Percentiles rank a stretch among this genome's conserved stretches.
phyloP scores from a whole-genome alignment of 2,888 invertebrate genomes.

The Monochamus alternatus region DNA sequence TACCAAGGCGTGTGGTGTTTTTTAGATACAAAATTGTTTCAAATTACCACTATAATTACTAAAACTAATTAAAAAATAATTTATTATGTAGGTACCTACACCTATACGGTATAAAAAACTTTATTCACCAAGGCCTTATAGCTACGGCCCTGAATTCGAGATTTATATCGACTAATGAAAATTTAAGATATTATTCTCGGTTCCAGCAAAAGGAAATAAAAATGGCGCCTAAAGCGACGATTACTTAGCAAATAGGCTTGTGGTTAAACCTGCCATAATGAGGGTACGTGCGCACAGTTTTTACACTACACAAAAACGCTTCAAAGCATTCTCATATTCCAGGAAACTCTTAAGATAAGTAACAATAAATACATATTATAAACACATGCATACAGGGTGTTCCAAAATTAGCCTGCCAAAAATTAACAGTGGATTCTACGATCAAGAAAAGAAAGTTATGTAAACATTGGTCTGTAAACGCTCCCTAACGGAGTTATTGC shows the following conservation, averaged over 20 bases:
- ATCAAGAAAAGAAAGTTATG: too few relatives aligned
- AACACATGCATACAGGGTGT: background rate
- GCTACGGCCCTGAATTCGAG: background rate
- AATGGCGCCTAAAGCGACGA: background rate
- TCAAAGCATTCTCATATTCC: constrained; percentile 5
- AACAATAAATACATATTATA: background rate
- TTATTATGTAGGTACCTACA: too few relatives aligned
- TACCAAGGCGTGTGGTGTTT: too few relatives aligned
- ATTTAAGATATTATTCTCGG: background rate
- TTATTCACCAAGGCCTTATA: too few relatives aligned
- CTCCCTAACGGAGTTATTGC: too few relatives aligned
- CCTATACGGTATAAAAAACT: too few relatives aligned
- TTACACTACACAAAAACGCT: constrained; percentile 3
- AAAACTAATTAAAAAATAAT: too few relatives aligned
- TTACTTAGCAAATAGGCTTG: constrained; percentile 24
- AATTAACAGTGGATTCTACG: too few relatives aligned
- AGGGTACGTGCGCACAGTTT: constrained; percentile 45
- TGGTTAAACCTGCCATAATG: constrained; percentile 48
- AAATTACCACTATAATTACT: too few relatives aligned
- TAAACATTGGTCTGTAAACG: too few relatives aligned
- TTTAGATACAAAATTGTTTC: too few relatives aligned
- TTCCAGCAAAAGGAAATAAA: background rate
- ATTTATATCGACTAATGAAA: background rate
- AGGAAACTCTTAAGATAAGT: constrained; percentile 9
- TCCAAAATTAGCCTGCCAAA: too few relatives aligned